A percentile compares a stretch with the other conserved stretches of the same genome.
Evolutionary conservation across 2,888 invertebrate genomes (phyloP).

Genomic region (Chromoteleia sp.): DNA sequence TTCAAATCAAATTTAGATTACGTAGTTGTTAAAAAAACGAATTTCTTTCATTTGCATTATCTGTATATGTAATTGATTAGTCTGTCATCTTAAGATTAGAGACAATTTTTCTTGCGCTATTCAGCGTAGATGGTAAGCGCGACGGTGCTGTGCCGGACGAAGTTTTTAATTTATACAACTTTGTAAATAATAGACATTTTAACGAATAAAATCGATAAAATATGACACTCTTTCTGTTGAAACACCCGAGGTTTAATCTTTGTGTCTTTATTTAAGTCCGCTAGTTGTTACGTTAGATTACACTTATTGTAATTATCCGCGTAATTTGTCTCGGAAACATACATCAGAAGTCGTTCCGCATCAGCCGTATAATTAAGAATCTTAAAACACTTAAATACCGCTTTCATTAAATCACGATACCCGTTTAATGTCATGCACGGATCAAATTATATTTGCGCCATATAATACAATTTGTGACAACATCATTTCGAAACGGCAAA

Average conservation of each 20-base stretch:
- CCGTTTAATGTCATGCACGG: neutral
- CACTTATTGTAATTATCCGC: neutral
- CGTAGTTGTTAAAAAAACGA: neutral
- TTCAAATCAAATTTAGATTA: conserved; percentile 1
- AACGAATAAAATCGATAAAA: conserved; percentile 81
- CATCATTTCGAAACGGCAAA: conserved; percentile 32
- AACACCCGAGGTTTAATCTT: conserved; percentile 3
- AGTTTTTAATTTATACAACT: conserved; percentile 81
- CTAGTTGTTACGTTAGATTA: neutral
- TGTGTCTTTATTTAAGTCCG: neutral
- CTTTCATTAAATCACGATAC: neutral
- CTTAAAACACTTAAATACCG: neutral
- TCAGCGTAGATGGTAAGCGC: conserved; percentile 73
- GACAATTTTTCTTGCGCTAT: conserved; percentile 49
- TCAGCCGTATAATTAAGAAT: neutral
- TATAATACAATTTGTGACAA: conserved; percentile 33
- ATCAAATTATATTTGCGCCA: conserved; percentile 9
- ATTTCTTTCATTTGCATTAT: conserved; percentile 8
- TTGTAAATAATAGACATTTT: conserved; percentile 83
- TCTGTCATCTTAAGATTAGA: conserved; percentile 49
- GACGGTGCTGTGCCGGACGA: conserved; percentile 80
- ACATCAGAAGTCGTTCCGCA: neutral
- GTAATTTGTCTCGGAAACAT: neutral
- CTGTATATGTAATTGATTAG: conserved; percentile 35
- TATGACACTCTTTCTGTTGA: conserved; percentile 11